These are phyloP conservation scores for Pseudochaenichthys georgianus DNA, from an alignment of 2,797 vertebrate genomes.

Conservation along the genomic window DNA sequence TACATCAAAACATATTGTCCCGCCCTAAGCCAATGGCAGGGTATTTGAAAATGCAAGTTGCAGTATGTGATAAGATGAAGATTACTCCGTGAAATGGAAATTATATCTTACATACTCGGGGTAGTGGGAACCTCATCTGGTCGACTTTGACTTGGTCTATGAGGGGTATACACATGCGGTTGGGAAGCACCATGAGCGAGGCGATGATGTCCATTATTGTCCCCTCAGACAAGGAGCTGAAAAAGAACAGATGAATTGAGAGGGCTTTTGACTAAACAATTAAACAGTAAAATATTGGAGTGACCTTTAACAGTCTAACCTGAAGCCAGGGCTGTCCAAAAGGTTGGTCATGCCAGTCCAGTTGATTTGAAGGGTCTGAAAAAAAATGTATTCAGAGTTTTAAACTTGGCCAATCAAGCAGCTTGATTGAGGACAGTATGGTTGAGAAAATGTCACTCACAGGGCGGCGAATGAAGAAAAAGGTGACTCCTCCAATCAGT, in stretches of 20 bases:
- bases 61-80: not conserved
- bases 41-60: not conserved
- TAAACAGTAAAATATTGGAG: not conserved
- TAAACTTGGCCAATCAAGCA: not conserved
- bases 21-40: not conserved
- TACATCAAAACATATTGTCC: too few species aligned
- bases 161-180: slow-evolving; percentile 93
- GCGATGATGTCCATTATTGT: slow-evolving; percentile 92
- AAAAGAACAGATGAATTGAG: slow-evolving; percentile 7
- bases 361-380: slow-evolving; percentile 90
- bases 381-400: not conserved
- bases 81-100: not conserved
- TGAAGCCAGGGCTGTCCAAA: slow-evolving; percentile 91
- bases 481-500: slow-evolving; percentile 93
- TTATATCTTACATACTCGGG: slow-evolving; percentile 84
- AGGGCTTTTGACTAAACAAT: not conserved
- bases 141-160: slow-evolving; percentile 92
- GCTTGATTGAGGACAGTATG: not conserved
- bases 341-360: slow-evolving; percentile 97
- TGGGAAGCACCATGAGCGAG: slow-evolving; percentile 93
- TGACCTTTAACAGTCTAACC: slow-evolving; percentile 73
- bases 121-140: slow-evolving; percentile 92
- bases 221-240: slow-evolving; percentile 90
- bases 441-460: slow-evolving; percentile 82
- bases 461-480: slow-evolving; percentile 95